Base-by-base conservation (phyloP, 2,113 vertebrate genomes). In the Gila orcuttii region DNA sequence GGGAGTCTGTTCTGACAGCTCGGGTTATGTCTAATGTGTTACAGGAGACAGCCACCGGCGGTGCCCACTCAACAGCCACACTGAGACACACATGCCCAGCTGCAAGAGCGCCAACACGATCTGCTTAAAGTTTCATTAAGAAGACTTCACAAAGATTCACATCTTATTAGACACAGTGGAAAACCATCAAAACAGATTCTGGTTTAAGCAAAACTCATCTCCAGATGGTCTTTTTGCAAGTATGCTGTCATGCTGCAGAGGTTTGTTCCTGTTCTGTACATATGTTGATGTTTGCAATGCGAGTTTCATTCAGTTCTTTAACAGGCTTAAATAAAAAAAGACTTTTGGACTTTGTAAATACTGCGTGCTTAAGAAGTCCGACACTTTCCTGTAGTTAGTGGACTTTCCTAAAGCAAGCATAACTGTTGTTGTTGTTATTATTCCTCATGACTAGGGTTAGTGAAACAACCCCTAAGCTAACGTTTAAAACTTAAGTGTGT, bases 1-100 rank as follows among this genome's bases (percentile, higher is more conserved):
- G 23, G 11, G 23, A 42, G 50, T 73, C 23, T 59, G 7, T 66
- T 62, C 64, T 74, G 62, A 68, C 9, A 6, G 33, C 50, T 84
- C 6, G 25, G 74, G 68, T 11, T 79, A 47, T 86, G 74, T 79
- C 23, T 86, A 71, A 47, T 88, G 23, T 82, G 84, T 88, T 91
- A 28, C 86, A 95, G 95, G 93, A 94, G 93, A 89, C 92, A 91
- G 33, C 92, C 93, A 19, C 95, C 93, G 73, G 90, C 93, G 39
- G 89, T 93, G 45, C 93, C 93, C 81, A 85, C 82, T 12, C 85
- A 87, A 76, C 92, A 91, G 85, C 89, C 87, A 59, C 68, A 84
- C 21, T 90, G 84, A 87, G 28, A 57, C 33, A 15, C 69, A 25
- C 15, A 60, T 31, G 69, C 86, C 88, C 86, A 76, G 55, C 85